Evolutionary conservation across 2,888 invertebrate species (phyloP).

Genomic region (Heliconius cydno): DNA sequence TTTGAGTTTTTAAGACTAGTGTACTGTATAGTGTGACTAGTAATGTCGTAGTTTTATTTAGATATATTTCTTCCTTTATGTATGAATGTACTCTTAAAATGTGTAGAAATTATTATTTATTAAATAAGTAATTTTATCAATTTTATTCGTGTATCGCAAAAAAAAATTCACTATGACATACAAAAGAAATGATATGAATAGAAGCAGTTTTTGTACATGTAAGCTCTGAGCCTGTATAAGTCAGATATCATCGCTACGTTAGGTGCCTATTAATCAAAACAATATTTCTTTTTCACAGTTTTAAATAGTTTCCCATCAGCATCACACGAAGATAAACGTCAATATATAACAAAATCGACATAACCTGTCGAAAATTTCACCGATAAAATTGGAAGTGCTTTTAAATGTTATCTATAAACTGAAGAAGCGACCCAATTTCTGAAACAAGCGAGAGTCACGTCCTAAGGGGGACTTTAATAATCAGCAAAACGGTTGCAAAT

Average conservation of each 20-base stretch:
- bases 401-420: conserved; percentile 58
- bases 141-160: neutral
- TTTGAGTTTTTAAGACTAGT: neutral
- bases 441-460: conserved; percentile 69
- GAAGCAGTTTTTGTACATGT: too few relatives aligned
- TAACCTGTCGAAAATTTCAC: conserved; percentile 45
- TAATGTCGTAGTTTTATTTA: neutral
- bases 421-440: conserved; percentile 64
- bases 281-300: neutral
- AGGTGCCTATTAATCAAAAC: too few relatives aligned
- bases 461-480: conserved; percentile 63
- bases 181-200: too few relatives aligned
- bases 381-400: conserved; percentile 50
- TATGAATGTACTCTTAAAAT: too few relatives aligned
- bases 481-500: conserved; percentile 58
- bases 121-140: neutral
- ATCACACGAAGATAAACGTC: conserved; percentile 20
- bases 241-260: neutral
- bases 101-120: too few relatives aligned
- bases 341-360: conserved; percentile 36
- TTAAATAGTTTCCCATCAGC: conserved; percentile 2
- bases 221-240: neutral
- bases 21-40: too few relatives aligned
- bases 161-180: neutral
- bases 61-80: neutral